A percentile compares a stretch with the other conserved stretches of the same genome.
Evolutionary conservation across 2,888 invertebrate genomes (phyloP).

Genomic region (Hymenopus coronatus): DNA sequence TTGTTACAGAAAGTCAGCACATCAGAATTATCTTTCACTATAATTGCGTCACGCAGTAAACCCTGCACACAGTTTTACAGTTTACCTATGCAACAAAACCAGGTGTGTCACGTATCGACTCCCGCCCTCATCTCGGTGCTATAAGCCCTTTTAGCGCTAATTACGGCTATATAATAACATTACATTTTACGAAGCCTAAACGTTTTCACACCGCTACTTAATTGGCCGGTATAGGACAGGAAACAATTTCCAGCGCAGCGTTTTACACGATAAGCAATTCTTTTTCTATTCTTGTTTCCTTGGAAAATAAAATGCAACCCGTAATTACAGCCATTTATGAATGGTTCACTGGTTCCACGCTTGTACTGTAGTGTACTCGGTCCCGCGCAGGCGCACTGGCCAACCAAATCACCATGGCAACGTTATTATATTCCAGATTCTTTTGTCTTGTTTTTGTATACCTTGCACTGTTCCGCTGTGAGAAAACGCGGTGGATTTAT

Average conservation of each 20-base stretch:
- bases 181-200: neutral
- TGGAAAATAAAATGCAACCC: neutral
- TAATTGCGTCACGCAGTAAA: no score
- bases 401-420: neutral
- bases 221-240: conserved; percentile 9
- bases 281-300: conserved; percentile 9
- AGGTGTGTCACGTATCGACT: neutral
- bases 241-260: conserved; percentile 15
- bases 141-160: neutral
- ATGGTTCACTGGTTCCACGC: conserved; percentile 8
- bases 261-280: conserved; percentile 7
- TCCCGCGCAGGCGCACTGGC: neutral
- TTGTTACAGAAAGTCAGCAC: no score
- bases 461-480: neutral
- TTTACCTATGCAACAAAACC: neutral
- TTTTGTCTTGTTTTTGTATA: neutral
- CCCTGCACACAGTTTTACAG: no score
- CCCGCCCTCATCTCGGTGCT: neutral
- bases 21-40: no score
- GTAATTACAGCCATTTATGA: conserved; percentile 10
- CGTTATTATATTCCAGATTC: neutral
- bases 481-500: neutral
- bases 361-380: neutral
- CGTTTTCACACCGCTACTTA: conserved; percentile 9
- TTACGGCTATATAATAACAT: neutral